These are phyloP conservation scores for Pygocentrus nattereri DNA, from an alignment of 2,797 vertebrate species.

Conservation along the genomic window DNA sequence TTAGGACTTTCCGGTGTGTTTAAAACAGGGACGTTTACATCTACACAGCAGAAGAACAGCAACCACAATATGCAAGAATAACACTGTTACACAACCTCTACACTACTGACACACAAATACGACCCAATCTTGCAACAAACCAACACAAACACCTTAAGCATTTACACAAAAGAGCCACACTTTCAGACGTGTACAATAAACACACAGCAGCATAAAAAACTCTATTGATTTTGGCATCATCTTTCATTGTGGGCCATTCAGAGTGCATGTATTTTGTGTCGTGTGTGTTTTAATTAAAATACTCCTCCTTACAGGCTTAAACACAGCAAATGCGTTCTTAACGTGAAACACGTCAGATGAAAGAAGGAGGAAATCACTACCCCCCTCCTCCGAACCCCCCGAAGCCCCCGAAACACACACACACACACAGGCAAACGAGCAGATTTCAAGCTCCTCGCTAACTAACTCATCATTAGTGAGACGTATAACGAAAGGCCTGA, in stretches of 20 bases:
- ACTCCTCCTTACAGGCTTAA: conserved; percentile 3
- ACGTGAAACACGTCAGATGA: background rate
- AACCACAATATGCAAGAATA: too few species aligned
- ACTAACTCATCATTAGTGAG: too few species aligned
- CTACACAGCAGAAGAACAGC: too few species aligned
- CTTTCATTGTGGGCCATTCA: background rate
- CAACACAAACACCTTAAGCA: too few species aligned
- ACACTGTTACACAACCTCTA: too few species aligned
- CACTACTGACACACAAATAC: too few species aligned
- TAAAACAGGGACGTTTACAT: too few species aligned
- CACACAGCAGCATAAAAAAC: background rate
- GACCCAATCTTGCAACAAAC: background rate
- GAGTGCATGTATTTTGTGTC: background rate
- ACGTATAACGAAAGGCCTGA: too few species aligned
- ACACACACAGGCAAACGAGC: conserved; percentile 15
- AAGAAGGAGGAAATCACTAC: background rate
- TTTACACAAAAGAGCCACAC: too few species aligned
- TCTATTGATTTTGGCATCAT: background rate
- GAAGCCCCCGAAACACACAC: too few species aligned
- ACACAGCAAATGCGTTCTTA: conserved; percentile 1
- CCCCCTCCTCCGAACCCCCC: too few species aligned
- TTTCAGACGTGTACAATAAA: background rate
- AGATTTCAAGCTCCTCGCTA: background rate
- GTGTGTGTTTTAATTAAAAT: background rate
- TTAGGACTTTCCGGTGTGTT: too few species aligned